Conservation (phyloP, 2,113 vertebrate genomes). For the Clupea harengus region DNA sequence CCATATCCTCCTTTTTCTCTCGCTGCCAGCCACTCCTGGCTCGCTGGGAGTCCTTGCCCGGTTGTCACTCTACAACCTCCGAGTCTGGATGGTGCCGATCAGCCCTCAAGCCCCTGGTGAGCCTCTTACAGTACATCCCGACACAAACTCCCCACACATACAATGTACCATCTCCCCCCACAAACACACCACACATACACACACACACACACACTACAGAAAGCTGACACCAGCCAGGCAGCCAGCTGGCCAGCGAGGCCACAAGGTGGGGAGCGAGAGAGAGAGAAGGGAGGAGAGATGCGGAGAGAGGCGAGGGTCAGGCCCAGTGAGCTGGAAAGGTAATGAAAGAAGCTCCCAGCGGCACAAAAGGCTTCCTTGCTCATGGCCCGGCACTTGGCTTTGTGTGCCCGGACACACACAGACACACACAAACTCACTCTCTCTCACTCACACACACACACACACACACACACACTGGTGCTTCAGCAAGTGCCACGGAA, state of each 20-base stretch:
- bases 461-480: slow-evolving; percentile 49
- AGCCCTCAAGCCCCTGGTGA: neutral
- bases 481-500: slow-evolving; percentile 58
- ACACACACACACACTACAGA: slow-evolving; percentile 53
- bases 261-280: slow-evolving; percentile 24
- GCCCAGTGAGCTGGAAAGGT: slow-evolving; percentile 66
- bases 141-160: neutral
- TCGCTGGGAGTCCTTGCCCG: neutral
- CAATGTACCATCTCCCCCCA: slow-evolving; percentile 12
- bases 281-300: slow-evolving; percentile 5
- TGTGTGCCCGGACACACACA: slow-evolving; percentile 57
- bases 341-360: slow-evolving; percentile 66
- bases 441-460: slow-evolving; percentile 50
- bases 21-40: neutral
- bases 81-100: neutral
- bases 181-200: slow-evolving; percentile 28
- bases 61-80: neutral
- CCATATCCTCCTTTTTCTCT: slow-evolving; percentile 56
- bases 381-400: slow-evolving; percentile 47
- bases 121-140: neutral
- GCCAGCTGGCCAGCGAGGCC: slow-evolving; percentile 63
- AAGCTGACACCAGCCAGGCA: slow-evolving; percentile 64
- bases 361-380: slow-evolving; percentile 32
- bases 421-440: slow-evolving; percentile 57
- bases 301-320: slow-evolving; percentile 47